Percentiles rank a stretch among this genome's conserved stretches.
Evolutionary conservation across 1,140 invertebrate species (phyloP).

Genomic region (Chelonus insularis): DNA sequence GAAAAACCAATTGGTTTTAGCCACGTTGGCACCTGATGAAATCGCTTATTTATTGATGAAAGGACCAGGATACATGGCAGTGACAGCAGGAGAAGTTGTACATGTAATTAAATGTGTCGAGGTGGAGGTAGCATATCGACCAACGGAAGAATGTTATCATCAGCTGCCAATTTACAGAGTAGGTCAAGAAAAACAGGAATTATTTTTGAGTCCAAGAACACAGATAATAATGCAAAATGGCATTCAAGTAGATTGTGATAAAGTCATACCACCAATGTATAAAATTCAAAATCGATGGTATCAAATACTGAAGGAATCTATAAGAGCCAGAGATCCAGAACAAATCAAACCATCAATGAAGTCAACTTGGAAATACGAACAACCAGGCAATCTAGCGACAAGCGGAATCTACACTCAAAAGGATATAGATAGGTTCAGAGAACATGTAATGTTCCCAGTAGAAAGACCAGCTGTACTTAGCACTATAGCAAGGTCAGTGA

Average conservation of each 20-base stretch:
- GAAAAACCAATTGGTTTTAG: slow-evolving; percentile 23
- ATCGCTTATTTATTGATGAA: slow-evolving; percentile 31
- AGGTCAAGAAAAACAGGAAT: neutral
- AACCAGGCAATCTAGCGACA: neutral
- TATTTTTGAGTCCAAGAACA: slow-evolving; percentile 12
- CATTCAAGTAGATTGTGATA: slow-evolving; percentile 10
- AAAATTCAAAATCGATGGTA: slow-evolving; percentile 5
- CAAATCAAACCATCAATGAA: neutral
- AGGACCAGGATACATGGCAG: slow-evolving; percentile 24
- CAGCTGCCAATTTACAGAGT: neutral
- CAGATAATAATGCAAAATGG: slow-evolving; percentile 6
- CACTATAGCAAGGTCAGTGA: neutral
- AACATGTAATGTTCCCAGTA: neutral
- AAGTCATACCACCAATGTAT: neutral
- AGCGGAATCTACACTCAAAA: neutral
- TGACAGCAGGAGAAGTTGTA: slow-evolving; percentile 22
- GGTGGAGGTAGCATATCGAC: neutral
- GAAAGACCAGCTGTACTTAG: slow-evolving; percentile 11
- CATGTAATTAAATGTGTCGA: slow-evolving; percentile 26
- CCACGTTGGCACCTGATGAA: slow-evolving; percentile 13
- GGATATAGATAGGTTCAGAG: neutral
- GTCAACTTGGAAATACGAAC: slow-evolving; percentile 1
- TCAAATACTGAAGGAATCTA: neutral
- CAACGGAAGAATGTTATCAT: neutral
- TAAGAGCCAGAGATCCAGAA: neutral